A percentile compares a stretch with the other conserved stretches of the same genome.
phyloP scores from a whole-genome alignment of 2,797 vertebrate species.

The Mormyrus hasselquistii region DNA sequence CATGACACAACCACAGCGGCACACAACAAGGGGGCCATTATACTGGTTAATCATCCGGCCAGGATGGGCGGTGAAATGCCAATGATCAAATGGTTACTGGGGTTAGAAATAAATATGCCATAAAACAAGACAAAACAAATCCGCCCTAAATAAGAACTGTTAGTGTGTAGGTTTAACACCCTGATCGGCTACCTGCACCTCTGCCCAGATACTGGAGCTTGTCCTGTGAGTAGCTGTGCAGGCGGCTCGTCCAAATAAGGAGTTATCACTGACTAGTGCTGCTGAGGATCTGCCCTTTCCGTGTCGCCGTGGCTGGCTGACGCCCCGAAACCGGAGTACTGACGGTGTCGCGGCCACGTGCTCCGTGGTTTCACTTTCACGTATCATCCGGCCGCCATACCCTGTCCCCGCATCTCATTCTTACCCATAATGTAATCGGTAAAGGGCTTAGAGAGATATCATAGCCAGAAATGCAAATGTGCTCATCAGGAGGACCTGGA shows the following conservation, averaged over 20 bases:
- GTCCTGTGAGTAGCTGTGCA: neutral
- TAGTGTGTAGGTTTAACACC: neutral
- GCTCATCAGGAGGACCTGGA: neutral
- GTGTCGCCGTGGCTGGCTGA: neutral
- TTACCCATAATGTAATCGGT: slow-evolving; percentile 1
- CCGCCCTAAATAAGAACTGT: neutral
- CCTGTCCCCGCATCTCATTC: slow-evolving; percentile 34
- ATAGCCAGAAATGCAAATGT: neutral
- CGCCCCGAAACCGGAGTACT: neutral
- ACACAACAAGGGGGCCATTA: neutral
- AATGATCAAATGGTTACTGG: neutral
- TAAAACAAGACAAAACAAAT: neutral
- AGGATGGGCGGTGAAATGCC: neutral
- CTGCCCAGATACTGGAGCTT: neutral
- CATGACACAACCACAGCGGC: neutral
- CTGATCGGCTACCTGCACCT: neutral
- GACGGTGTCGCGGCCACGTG: neutral
- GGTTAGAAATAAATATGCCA: neutral
- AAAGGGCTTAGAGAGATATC: neutral
- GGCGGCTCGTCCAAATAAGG: neutral
- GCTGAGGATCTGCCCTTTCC: neutral
- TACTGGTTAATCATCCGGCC: neutral
- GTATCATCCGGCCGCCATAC: neutral
- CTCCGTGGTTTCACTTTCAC: neutral
- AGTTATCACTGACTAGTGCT: neutral